phyloP scores from a whole-genome alignment of 2,113 vertebrate genomes.

The Potamarius usumacintae region DNA sequence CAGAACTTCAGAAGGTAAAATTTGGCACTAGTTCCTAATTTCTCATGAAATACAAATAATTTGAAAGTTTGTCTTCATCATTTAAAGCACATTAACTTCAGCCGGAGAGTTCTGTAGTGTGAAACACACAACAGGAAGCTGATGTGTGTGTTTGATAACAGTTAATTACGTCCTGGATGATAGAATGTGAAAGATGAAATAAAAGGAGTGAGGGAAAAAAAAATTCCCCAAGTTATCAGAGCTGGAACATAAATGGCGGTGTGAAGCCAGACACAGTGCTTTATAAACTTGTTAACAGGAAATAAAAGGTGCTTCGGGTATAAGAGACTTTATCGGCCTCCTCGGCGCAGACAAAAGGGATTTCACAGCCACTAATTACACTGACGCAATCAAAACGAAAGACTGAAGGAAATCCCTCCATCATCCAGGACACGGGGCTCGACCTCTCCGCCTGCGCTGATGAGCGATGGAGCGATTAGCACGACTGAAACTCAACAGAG shows the following conservation, averaged over 20 bases:
- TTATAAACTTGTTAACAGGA: conserved; percentile 71
- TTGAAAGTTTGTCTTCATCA: not conserved
- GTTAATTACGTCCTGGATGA: conserved; percentile 73
- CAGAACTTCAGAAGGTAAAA: not conserved
- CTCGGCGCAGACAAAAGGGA: conserved; percentile 67
- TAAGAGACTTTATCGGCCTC: conserved; percentile 65
- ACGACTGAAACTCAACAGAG: not conserved
- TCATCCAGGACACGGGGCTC: conserved; percentile 32
- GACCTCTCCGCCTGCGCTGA: conserved; percentile 50
- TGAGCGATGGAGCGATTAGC: conserved; percentile 58
- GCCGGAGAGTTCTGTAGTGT: conserved; percentile 1
- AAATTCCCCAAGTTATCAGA: conserved; percentile 62
- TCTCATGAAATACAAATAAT: not conserved
- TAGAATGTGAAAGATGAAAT: conserved; percentile 54
- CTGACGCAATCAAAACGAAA: conserved; percentile 62
- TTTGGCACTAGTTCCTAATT: not conserved
- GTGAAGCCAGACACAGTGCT: conserved; percentile 50
- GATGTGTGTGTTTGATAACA: conserved; percentile 64
- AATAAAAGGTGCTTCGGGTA: conserved; percentile 66
- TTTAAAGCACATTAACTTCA: conserved; percentile 34
- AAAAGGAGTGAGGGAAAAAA: conserved; percentile 18
- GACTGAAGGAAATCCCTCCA: conserved; percentile 60
- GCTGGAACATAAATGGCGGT: conserved; percentile 52
- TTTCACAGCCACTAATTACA: conserved; percentile 71
- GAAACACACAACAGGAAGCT: conserved; percentile 50